Evolutionary conservation across 30 jellyfish, hydroid and myxozoan species (phyloP), one percentile per base, ranked within the genome.

Genomic region (Pseudorhiza aurosa): DNA sequence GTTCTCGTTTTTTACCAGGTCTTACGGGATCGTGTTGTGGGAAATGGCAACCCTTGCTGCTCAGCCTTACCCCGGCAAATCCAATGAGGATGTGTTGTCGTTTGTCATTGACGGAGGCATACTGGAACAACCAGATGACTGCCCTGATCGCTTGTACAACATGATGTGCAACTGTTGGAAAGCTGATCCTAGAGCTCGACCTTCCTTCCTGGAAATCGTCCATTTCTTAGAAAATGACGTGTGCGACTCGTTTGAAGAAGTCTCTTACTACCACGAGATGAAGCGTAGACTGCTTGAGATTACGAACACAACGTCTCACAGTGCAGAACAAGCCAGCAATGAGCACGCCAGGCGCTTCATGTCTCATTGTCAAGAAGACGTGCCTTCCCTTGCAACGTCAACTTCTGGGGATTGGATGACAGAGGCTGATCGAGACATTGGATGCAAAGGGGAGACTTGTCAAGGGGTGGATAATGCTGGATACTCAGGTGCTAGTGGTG

Each of bases 21-120:
- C 98, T 6, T 85, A 72, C 39, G 98, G 98, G n/a, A 95, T 92
- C 40, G 98, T 92, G 6, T 65, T 92, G 57, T 92, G 98, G 98
- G 98, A 92, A 72, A 85, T 92, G 78, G 95, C 95, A 7, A 92
- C 98, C 0, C 57, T 92, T 14, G 95, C 95, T n/a, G 88, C 96
- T 9, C 98, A 92, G 74, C 98, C 98, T 6, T 92, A 92, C 68
- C 96, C 95, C 10, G 98, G 98, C 9, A 85, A 85, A 79, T 85
- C 98, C 21, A 84, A 92, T 46, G 98, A 85, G 55, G 96, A 92
- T 37, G 98, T 92, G 6, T 36, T 92, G 26, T 55, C 79, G 27
- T 92, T 92, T 67, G 96, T 92, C 7, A 51, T 92, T 22, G 90
- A 65, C 15, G 91, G 95, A 27, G 98, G 96, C 14, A 77, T 65